These are phyloP conservation scores for Carcharodon carcharias DNA, from an alignment of 2,797 vertebrate species.

Conservation along the genomic window DNA sequence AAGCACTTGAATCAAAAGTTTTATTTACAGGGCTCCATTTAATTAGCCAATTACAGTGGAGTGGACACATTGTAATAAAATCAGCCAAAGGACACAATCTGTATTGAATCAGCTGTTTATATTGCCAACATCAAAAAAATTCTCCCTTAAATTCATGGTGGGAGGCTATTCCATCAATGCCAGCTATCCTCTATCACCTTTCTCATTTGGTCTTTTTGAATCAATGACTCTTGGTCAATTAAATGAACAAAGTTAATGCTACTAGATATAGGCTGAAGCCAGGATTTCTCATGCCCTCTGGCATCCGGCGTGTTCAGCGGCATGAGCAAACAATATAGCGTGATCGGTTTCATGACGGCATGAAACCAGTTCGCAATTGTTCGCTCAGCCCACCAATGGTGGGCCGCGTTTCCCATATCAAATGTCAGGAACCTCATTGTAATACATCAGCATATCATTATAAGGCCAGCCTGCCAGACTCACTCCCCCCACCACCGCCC, in stretches of 20 bases:
- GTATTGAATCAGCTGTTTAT: background rate
- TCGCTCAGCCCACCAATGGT: too few species aligned
- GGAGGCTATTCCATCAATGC: background rate
- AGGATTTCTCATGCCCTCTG: too few species aligned
- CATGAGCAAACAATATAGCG: too few species aligned
- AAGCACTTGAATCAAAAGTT: background rate
- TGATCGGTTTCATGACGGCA: too few species aligned
- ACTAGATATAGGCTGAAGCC: background rate
- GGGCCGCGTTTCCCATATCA: too few species aligned
- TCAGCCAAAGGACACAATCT: background rate
- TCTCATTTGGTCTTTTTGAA: background rate
- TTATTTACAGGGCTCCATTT: background rate
- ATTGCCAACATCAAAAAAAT: background rate
- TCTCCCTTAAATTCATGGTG: background rate
- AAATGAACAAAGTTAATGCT: background rate
- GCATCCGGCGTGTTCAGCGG: too few species aligned
- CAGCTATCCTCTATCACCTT: background rate
- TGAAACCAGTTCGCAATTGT: too few species aligned
- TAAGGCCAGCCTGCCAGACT: too few species aligned
- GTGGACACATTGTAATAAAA: background rate
- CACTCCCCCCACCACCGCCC: too few species aligned
- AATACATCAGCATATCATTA: too few species aligned
- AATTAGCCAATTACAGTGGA: background rate
- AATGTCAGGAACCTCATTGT: too few species aligned
- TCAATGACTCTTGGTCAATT: background rate